These are phyloP conservation scores for Canis aureus DNA, from an alignment of 2,113 vertebrate genomes.

Conservation along the genomic window DNA sequence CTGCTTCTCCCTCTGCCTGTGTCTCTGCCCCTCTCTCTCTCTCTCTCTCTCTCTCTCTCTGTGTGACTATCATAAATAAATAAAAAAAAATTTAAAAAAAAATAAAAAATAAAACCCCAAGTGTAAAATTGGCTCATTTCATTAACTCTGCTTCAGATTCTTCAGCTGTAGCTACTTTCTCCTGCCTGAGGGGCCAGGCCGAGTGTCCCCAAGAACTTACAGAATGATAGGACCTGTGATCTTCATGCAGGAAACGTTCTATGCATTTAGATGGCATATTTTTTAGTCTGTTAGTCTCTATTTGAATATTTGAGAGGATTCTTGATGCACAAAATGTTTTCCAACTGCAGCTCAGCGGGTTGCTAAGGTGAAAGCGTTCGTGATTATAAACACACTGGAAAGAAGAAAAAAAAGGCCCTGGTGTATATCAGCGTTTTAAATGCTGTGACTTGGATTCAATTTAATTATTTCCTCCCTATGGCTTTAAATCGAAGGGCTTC, in stretches of 20 bases:
- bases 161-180: not conserved
- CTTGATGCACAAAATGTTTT: slow-evolving; percentile 65
- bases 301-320: slow-evolving; percentile 64
- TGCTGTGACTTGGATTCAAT: slow-evolving; percentile 54
- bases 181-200: not conserved
- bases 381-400: slow-evolving; percentile 67
- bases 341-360: slow-evolving; percentile 52
- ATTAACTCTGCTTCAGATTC: not conserved
- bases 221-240: slow-evolving; percentile 33
- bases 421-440: slow-evolving; percentile 67
- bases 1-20: too few species aligned
- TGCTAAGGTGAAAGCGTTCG: slow-evolving; percentile 61
- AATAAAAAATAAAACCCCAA: not conserved
- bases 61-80: too few species aligned
- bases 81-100: too few species aligned
- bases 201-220: not conserved
- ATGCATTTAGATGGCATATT: slow-evolving; percentile 44
- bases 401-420: not conserved
- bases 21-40: too few species aligned
- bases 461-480: slow-evolving; percentile 74
- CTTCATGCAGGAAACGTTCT: slow-evolving; percentile 16
- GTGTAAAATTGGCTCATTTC: slow-evolving; percentile 4
- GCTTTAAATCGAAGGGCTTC: slow-evolving; percentile 69
- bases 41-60: too few species aligned
- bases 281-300: slow-evolving; percentile 43